Base-by-base conservation (phyloP, 2,113 vertebrate genomes). In the Odocoileus hemionus region DNA sequence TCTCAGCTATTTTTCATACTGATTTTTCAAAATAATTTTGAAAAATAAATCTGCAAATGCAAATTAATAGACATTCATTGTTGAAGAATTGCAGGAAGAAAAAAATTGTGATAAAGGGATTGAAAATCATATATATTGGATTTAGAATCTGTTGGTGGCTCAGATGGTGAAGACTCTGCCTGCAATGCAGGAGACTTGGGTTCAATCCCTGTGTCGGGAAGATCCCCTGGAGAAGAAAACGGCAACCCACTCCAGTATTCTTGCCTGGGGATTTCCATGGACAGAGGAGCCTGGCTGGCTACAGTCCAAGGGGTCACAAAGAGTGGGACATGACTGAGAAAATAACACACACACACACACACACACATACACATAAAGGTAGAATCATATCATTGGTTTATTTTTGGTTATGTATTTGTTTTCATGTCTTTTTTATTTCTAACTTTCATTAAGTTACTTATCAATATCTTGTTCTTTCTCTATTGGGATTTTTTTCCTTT, bases 11-110 rank as follows among this genome's bases (percentile, higher is more conserved):
- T 96, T 92, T 92, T 64, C 45, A 79, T 8, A 87, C 1, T 28
- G 82, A 86, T 21, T 91, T 91, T 78, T 64, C 33, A 95, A 95
- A 92, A 23, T 76, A 25, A 76, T 28, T 87, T 52, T 88, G 43
- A 70, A 83, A 52, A 88, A 57, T 82, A 57, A 30, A 54, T 83
- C 30, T 89, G 15, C 84, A 55, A 85, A 60, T 47, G 23, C 45
- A 76, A 96, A 54, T 60, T n/a, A 64, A 79, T 50, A 26, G 3
- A 78, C 2, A 55, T 54, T 50, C 19, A 70, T 26, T 91, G 6
- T 47, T 95, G 17, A 54, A 58, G 8, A 89, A 89, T 39, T 67
- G 2, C 50, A 39, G 74, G 74, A 83, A 83, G 8, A 84, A 14
- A 2, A 76, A 74, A 70, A 88, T 54, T 78, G 7, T 84, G 30